These are phyloP conservation scores for Eugnorisma glareosa DNA, from an alignment of 2,888 invertebrate species.

Conservation along the genomic window DNA sequence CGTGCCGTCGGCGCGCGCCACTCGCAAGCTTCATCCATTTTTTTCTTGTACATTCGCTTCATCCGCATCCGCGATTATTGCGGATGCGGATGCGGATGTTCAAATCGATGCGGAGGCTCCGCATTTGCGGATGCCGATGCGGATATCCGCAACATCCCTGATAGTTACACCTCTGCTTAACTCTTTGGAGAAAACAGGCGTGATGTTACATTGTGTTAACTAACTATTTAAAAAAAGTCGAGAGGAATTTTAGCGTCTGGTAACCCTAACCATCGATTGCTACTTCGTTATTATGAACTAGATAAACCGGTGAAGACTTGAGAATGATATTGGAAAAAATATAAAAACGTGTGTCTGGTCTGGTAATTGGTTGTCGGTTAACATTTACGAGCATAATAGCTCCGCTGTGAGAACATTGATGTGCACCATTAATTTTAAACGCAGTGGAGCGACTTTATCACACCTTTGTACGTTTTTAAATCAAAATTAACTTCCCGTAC, in stretches of 20 bases:
- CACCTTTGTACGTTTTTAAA: constrained; percentile 1
- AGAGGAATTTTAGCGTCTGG: not conserved
- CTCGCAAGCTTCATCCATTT: no score
- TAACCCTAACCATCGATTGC: constrained; percentile 33
- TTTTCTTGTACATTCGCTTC: no score
- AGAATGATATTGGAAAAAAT: constrained; percentile 43
- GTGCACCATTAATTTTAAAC: constrained; percentile 38
- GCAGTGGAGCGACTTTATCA: constrained; percentile 28
- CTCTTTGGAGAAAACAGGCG: not conserved
- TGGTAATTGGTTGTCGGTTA: constrained; percentile 45
- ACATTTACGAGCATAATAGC: constrained; percentile 27
- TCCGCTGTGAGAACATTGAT: constrained; percentile 35
- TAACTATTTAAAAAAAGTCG: not conserved
- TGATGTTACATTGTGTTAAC: not conserved
- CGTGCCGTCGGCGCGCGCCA: no score
- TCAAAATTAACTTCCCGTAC: not conserved
- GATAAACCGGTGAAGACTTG: constrained; percentile 46
- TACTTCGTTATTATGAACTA: constrained; percentile 40
- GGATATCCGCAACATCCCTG: no score
- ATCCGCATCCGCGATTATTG: no score
- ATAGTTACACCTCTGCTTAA: not conserved
- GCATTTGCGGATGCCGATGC: no score
- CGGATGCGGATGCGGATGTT: no score
- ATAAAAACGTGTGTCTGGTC: constrained; percentile 56
- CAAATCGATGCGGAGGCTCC: no score